phyloP scores from a whole-genome alignment of 2,113 vertebrate species.

The Nerophis ophidion region DNA sequence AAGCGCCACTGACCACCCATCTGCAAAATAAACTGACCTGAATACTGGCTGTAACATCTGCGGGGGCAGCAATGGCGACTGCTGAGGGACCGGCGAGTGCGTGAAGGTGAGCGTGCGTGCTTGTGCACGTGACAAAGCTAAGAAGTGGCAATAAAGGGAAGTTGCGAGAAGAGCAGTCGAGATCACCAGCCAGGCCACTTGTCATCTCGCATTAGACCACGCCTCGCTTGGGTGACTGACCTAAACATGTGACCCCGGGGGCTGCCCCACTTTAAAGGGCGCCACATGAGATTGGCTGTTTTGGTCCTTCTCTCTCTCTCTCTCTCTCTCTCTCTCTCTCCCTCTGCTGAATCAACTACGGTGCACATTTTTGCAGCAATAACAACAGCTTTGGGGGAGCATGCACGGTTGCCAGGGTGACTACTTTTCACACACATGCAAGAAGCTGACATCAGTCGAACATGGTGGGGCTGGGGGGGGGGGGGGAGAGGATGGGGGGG shows the following conservation, averaged over 20 bases:
- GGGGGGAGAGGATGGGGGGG: constrained; percentile 34
- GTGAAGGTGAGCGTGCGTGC: not conserved
- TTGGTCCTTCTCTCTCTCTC: constrained; percentile 9
- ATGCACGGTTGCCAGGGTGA: constrained; percentile 48
- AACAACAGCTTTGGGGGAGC: constrained; percentile 42
- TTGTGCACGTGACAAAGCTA: constrained; percentile 19
- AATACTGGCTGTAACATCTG: constrained; percentile 62
- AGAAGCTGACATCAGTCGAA: constrained; percentile 63
- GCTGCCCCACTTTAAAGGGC: constrained; percentile 60
- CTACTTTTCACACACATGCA: constrained; percentile 63
- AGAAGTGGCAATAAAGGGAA: constrained; percentile 30
- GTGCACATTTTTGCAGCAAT: constrained; percentile 33
- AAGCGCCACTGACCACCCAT: constrained; percentile 59
- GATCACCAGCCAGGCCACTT: constrained; percentile 23
- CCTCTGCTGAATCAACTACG: constrained; percentile 15
- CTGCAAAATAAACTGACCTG: constrained; percentile 67
- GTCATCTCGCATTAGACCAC: constrained; percentile 63
- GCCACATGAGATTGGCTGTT: constrained; percentile 55
- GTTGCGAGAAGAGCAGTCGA: constrained; percentile 36
- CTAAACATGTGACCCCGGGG: constrained; percentile 66
- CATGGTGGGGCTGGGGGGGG: constrained; percentile 51
- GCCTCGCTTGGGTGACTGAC: constrained; percentile 60
- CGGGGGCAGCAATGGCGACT: constrained; percentile 44
- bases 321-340: too few relatives aligned
- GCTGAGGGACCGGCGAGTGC: constrained; percentile 23